phyloP scores from a whole-genome alignment of 2,113 vertebrate genomes.

The Pelmatolapia mariae region DNA sequence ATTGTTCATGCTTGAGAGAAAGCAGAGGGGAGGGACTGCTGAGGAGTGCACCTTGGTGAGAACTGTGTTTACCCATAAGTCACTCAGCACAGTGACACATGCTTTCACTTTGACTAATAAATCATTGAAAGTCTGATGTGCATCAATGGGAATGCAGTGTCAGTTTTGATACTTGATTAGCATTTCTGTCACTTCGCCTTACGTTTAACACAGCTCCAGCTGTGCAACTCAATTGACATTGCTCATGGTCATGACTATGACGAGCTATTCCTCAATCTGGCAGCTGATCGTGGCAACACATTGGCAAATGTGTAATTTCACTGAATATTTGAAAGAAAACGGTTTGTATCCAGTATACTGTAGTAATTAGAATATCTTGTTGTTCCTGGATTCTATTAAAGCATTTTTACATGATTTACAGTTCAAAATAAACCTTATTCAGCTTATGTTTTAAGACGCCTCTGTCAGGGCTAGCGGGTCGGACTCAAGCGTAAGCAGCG shows the following conservation, averaged over 20 bases:
- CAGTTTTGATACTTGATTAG: slow-evolving; percentile 65
- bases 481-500: background rate
- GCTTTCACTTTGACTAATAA: slow-evolving; percentile 63
- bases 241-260: slow-evolving; percentile 62
- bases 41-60: slow-evolving; percentile 52
- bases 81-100: slow-evolving; percentile 34
- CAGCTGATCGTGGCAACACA: slow-evolving; percentile 37
- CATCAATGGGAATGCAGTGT: slow-evolving; percentile 38
- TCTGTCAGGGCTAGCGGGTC: background rate
- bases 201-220: slow-evolving; percentile 73
- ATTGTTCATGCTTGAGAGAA: background rate
- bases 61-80: slow-evolving; percentile 60
- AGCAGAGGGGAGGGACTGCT: background rate
- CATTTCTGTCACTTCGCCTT: slow-evolving; percentile 67
- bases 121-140: slow-evolving; percentile 57
- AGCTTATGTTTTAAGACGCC: background rate
- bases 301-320: slow-evolving; percentile 36
- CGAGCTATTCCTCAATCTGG: slow-evolving; percentile 62
- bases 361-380: background rate
- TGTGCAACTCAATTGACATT: slow-evolving; percentile 59
- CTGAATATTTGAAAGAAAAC: slow-evolving; percentile 15
- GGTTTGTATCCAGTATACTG: background rate
- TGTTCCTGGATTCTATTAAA: background rate
- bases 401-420: background rate
- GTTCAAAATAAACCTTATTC: background rate